Evolutionary conservation across 2,113 vertebrate genomes (phyloP), one percentile per base, ranked within the genome.

Genomic region (Hoplias malabaricus): DNA sequence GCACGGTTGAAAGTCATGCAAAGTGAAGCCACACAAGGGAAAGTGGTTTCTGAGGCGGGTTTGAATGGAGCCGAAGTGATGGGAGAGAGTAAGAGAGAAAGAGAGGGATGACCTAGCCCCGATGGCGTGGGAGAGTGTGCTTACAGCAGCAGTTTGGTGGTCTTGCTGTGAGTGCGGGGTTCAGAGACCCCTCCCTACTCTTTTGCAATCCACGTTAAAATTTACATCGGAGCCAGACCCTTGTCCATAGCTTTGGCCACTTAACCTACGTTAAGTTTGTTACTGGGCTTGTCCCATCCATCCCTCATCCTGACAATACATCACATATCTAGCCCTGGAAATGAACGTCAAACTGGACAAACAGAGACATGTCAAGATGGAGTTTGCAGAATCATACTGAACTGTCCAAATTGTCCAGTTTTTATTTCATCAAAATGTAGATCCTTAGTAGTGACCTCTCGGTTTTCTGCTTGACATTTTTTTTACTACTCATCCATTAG

Each of bases 1-100:
- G 74, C 81, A 71, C 29, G 82, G 83, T 77, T 83, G 66, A 86
- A 88, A 87, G 87, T 83, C 81, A 77, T 50, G 78, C 80, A 75
- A 57, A 86, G 42, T 27, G 38, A 67, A 75, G 80, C 69, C 89
- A 90, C 88, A 89, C 86, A 88, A 40, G 81, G 80, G 86, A 84
- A 63, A 34, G 71, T 80, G 67, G 74, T 63, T 73, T 65, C n/a
- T 65, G 43, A 9, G 70, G 6, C 34, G 40, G 73, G 38, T n/a
- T 66, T n/a, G 23, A 78, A 63, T 11, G 68, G n/a, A 23, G 38
- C 38, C 21, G 57, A 66, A 43, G 57, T 34, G 66, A 48, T 25
- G 59, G 66, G 31, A 50, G 11, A 46, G 19, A 54, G 33, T 75
- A 50, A 57, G 46, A 46, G 46, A 40, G 59, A 73, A 36, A 84